These are phyloP conservation scores for Drosophila nigricruria DNA, from an alignment of 2,888 invertebrate species.

Conservation along the genomic window DNA sequence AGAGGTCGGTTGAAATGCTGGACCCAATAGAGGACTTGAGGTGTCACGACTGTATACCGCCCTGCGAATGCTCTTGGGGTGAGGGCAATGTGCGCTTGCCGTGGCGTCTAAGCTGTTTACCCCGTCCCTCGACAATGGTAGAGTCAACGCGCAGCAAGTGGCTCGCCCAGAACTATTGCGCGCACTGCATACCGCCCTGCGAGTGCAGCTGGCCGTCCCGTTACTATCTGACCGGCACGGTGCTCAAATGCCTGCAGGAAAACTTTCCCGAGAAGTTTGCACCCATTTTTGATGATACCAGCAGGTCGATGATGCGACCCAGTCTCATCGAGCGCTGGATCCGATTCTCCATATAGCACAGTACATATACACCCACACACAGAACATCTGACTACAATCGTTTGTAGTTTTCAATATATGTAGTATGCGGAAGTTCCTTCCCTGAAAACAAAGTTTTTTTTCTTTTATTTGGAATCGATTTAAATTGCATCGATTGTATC, in stretches of 20 bases:
- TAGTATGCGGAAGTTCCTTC: constrained; percentile 8
- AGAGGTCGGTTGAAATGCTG: background rate
- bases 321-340: constrained; percentile 71
- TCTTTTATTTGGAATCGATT: constrained; percentile 13
- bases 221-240: constrained; percentile 68
- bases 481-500: constrained; percentile 40
- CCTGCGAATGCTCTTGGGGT: constrained; percentile 55
- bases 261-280: constrained; percentile 71
- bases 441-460: constrained; percentile 1
- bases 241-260: constrained; percentile 55
- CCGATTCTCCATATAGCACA: constrained; percentile 59
- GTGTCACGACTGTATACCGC: constrained; percentile 39
- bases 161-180: constrained; percentile 24
- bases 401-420: background rate
- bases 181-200: constrained; percentile 63
- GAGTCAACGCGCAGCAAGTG: accelerated
- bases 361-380: background rate
- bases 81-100: background rate
- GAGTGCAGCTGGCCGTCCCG: constrained; percentile 71
- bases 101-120: background rate
- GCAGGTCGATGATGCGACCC: constrained; percentile 33
- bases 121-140: accelerated
- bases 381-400: background rate
- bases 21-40: background rate
- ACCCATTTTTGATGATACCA: constrained; percentile 61